These are phyloP conservation scores for Maccullochella peelii DNA, from an alignment of 2,113 vertebrate genomes.

Conservation along the genomic window DNA sequence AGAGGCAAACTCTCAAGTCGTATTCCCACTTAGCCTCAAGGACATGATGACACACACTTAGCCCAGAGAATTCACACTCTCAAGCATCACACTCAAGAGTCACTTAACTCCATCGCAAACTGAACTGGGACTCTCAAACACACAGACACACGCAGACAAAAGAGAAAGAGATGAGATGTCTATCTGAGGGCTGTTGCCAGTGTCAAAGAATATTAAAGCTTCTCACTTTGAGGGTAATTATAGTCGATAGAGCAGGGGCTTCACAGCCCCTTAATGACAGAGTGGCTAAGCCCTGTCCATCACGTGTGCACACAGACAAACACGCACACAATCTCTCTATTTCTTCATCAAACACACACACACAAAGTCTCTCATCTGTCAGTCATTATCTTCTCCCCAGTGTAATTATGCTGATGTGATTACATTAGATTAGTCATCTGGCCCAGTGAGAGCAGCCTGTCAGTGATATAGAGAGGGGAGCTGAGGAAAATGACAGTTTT, in stretches of 20 bases:
- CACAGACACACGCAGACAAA: constrained; percentile 55
- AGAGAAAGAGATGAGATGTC: constrained; percentile 74
- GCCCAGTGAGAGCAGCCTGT: constrained; percentile 79
- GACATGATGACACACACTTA: constrained; percentile 74
- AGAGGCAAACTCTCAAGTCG: constrained; percentile 52
- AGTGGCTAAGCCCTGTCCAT: constrained; percentile 80
- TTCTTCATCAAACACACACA: constrained; percentile 58
- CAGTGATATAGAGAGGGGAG: constrained; percentile 67
- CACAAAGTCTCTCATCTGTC: constrained; percentile 75
- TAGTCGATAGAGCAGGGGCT: constrained; percentile 73
- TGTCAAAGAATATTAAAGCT: constrained; percentile 81
- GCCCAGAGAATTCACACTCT: constrained; percentile 53
- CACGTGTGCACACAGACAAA: constrained; percentile 73
- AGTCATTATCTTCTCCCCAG: constrained; percentile 80
- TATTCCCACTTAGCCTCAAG: constrained; percentile 71
- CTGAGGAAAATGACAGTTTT: constrained; percentile 70
- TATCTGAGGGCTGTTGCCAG: constrained; percentile 69
- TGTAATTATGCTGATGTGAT: constrained; percentile 85
- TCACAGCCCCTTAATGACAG: constrained; percentile 75
- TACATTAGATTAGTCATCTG: constrained; percentile 83
- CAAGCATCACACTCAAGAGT: constrained; percentile 66
- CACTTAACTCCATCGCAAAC: constrained; percentile 68
- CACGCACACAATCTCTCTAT: constrained; percentile 51
- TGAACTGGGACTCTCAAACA: constrained; percentile 64
- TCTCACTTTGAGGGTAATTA: constrained; percentile 81